Conservation (phyloP, 2,888 invertebrate genomes). For the Heteromyza rotundicornis region DNA sequence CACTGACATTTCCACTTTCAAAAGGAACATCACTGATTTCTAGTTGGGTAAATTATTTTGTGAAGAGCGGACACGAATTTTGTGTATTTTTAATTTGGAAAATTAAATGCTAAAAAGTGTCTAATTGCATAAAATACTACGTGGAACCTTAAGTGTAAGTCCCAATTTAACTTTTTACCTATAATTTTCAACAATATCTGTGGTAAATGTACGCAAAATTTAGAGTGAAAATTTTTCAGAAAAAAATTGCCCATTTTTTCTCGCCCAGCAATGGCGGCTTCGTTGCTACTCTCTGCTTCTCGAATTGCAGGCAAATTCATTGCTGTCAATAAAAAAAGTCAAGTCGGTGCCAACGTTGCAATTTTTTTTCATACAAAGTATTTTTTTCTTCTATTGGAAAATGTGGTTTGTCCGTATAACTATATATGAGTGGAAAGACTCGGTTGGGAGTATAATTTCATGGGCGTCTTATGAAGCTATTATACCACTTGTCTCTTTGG, state of each 20-base stretch:
- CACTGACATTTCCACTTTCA: too few species aligned
- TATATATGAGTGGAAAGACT: too few species aligned
- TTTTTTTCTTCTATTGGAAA: too few species aligned
- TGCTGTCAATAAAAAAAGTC: too few species aligned
- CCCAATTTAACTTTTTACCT: neutral
- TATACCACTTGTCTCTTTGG: too few species aligned
- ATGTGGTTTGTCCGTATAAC: too few species aligned
- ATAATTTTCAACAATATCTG: neutral
- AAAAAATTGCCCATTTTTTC: neutral
- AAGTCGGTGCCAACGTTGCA: too few species aligned
- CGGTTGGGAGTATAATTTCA: too few species aligned
- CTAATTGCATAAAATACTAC: neutral
- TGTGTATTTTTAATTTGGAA: neutral
- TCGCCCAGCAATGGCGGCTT: conserved; percentile 11
- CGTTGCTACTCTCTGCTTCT: neutral
- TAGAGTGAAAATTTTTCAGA: neutral
- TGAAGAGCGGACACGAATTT: neutral
- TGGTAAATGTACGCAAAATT: neutral
- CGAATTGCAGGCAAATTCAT: neutral
- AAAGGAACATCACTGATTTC: too few species aligned
- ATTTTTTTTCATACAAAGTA: too few species aligned
- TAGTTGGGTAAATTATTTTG: neutral
- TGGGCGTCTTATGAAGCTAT: too few species aligned
- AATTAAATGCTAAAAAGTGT: neutral
- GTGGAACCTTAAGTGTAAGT: neutral